These are phyloP conservation scores for Verasper variegatus DNA, from an alignment of 2,113 vertebrate genomes.

Conservation along the genomic window DNA sequence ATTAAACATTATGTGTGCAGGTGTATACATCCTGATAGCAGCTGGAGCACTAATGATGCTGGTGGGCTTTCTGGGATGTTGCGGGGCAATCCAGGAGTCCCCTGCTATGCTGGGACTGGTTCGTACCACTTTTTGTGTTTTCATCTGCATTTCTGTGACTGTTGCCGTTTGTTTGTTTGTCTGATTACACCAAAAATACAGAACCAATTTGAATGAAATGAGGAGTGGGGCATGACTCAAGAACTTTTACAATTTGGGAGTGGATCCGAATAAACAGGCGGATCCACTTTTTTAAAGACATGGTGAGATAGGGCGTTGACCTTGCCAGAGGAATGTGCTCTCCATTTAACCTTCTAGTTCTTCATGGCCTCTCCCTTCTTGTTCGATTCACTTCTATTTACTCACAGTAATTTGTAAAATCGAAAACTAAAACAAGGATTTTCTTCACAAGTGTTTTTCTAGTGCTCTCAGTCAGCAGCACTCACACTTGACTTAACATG, in stretches of 20 bases:
- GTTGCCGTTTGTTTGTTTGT: not conserved
- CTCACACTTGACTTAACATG: slow-evolving; percentile 8
- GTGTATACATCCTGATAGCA: slow-evolving; percentile 93
- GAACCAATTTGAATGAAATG: too few relatives aligned
- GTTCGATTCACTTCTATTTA: not conserved
- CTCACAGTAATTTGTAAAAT: not conserved
- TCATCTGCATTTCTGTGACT: not conserved
- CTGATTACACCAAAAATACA: too few relatives aligned
- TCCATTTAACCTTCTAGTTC: too few relatives aligned
- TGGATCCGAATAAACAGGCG: too few relatives aligned
- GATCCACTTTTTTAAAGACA: too few relatives aligned
- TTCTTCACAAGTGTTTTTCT: not conserved
- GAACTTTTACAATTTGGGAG: not conserved
- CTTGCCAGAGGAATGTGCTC: not conserved
- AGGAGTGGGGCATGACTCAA: too few relatives aligned
- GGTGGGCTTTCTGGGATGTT: slow-evolving; percentile 97
- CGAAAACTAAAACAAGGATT: not conserved
- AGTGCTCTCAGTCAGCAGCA: not conserved
- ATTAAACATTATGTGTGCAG: slow-evolving; percentile 67
- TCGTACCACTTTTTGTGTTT: slow-evolving; percentile 59
- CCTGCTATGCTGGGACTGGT: slow-evolving; percentile 98
- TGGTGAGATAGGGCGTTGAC: too few relatives aligned
- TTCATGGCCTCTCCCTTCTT: too few relatives aligned
- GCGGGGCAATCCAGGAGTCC: slow-evolving; percentile 95
- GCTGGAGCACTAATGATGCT: slow-evolving; percentile 97